Conservation (phyloP, 2,797 vertebrate species). For the Ispidina lecontei region DNA sequence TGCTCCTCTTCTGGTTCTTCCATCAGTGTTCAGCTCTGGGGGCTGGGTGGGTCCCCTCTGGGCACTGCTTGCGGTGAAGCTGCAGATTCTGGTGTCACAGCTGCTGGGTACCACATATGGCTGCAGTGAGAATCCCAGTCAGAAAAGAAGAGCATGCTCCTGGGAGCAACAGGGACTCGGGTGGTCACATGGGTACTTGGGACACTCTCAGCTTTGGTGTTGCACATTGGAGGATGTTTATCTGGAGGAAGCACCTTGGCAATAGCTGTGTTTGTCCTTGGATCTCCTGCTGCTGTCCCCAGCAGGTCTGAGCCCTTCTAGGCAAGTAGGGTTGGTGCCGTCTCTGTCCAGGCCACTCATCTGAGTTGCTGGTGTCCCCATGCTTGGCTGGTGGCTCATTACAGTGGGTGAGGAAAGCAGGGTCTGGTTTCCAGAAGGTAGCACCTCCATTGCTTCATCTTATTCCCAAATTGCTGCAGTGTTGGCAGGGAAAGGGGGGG, state of each 20-base stretch:
- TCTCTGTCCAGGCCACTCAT: not conserved
- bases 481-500: not conserved
- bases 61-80: not conserved
- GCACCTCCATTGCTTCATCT: fast-evolving
- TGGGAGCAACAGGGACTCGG: not conserved
- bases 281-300: not conserved
- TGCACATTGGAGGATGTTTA: not conserved
- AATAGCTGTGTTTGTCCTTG: not conserved
- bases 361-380: not conserved
- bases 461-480: fast-evolving
- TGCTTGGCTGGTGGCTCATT: not conserved
- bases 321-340: not conserved
- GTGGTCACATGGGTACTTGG: not conserved
- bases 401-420: not conserved
- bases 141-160: not conserved
- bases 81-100: not conserved
- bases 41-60: not conserved
- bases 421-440: not conserved
- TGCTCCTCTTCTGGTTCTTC: not conserved
- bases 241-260: not conserved
- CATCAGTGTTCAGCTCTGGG: not conserved
- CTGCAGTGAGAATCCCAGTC: not conserved
- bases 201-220: not conserved
- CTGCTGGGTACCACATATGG: fast-evolving
- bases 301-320: not conserved